Evolutionary conservation across 2,113 vertebrate genomes (phyloP).

Genomic region (Microtus pennsylvanicus): DNA sequence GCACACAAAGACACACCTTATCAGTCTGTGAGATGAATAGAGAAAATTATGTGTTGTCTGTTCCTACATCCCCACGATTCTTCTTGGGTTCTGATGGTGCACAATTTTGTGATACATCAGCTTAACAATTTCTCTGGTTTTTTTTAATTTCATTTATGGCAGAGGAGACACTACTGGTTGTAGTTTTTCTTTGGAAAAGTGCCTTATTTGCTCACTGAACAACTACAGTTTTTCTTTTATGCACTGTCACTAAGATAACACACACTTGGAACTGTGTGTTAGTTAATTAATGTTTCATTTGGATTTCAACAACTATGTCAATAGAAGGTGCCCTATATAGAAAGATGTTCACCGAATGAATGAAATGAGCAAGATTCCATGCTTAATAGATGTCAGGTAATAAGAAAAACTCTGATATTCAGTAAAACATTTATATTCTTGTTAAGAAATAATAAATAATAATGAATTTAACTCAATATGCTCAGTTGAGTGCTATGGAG

Average conservation of each 20-base stretch:
- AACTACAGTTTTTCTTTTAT: slow-evolving; percentile 36
- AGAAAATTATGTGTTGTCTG: slow-evolving; percentile 41
- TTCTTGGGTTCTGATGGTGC: slow-evolving; percentile 43
- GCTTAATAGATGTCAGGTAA: slow-evolving; percentile 27
- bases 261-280: slow-evolving; percentile 14
- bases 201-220: slow-evolving; percentile 15
- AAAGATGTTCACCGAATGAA: slow-evolving; percentile 24
- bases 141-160: slow-evolving; percentile 53
- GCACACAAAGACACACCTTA: slow-evolving; percentile 52
- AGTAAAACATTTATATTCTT: slow-evolving; percentile 14
- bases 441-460: slow-evolving; percentile 54
- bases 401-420: neutral
- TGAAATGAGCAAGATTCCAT: slow-evolving; percentile 8
- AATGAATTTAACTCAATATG: neutral
- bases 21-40: slow-evolving; percentile 61
- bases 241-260: slow-evolving; percentile 16
- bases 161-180: slow-evolving; percentile 19
- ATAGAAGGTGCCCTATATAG: slow-evolving; percentile 8
- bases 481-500: neutral
- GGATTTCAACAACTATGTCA: slow-evolving; percentile 67
- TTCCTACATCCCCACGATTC: slow-evolving; percentile 24
- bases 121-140: slow-evolving; percentile 48
- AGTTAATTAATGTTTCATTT: slow-evolving; percentile 70
- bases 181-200: slow-evolving; percentile 60
- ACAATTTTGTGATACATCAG: slow-evolving; percentile 38